Percentiles rank a stretch among this genome's conserved stretches.
Evolutionary conservation across 2,113 vertebrate species (phyloP).

Genomic region (Campylomormyrus tamandua): DNA sequence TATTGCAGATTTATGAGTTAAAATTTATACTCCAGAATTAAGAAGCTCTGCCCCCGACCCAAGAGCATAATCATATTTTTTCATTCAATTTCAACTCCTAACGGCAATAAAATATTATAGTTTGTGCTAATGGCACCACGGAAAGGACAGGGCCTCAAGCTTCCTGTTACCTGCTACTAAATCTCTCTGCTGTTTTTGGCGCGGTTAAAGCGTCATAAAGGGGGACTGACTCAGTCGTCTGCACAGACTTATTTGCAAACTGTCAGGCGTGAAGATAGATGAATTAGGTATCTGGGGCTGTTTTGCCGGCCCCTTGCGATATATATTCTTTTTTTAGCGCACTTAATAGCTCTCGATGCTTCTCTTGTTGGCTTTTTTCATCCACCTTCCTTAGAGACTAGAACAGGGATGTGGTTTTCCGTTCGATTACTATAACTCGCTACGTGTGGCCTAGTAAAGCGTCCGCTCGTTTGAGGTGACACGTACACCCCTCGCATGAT

Average conservation of each 20-base stretch:
- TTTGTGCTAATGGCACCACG: background rate
- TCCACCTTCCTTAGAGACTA: background rate
- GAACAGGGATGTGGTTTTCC: background rate
- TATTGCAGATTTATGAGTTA: background rate
- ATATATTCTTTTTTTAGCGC: background rate
- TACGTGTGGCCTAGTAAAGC: background rate
- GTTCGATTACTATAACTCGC: background rate
- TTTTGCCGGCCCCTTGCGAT: background rate
- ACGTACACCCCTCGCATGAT: background rate
- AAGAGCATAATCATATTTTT: slow-evolving; percentile 7
- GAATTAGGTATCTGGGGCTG: background rate
- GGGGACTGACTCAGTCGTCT: background rate
- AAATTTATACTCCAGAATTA: background rate
- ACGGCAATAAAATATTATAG: background rate
- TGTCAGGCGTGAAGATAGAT: background rate
- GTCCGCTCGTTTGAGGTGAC: background rate
- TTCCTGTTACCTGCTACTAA: background rate
- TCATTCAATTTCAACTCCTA: slow-evolving; percentile 8
- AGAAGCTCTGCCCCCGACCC: background rate
- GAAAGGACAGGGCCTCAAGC: background rate
- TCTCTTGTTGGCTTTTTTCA: background rate
- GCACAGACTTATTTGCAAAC: background rate
- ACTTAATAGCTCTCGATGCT: background rate
- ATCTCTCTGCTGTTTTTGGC: background rate
- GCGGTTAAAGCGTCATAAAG: background rate